Conservation (phyloP, 2,888 invertebrate genomes). For the Tineola bisselliella region DNA sequence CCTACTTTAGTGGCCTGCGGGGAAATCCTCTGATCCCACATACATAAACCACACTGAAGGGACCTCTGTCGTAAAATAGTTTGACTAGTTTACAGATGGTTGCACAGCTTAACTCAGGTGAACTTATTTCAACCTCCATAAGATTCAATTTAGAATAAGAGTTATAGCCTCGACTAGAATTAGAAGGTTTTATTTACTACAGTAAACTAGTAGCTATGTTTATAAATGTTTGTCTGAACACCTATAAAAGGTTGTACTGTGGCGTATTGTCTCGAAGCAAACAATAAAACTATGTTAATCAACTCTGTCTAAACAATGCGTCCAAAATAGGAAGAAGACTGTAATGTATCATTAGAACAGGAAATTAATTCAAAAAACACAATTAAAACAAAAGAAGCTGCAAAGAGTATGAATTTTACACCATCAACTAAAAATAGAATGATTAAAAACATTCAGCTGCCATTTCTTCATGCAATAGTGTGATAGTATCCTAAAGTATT, state of each 20-base stretch:
- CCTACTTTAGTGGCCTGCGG: conserved; percentile 1
- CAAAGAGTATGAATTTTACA: no score
- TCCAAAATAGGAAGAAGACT: no score
- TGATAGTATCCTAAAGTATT: no score
- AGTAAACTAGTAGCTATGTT: not conserved
- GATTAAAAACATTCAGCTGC: no score
- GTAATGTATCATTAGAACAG: no score
- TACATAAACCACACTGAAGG: conserved; percentile 6
- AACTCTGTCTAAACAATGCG: not conserved
- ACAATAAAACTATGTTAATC: not conserved
- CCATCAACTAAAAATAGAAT: no score
- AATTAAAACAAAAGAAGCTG: no score
- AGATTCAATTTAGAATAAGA: not conserved
- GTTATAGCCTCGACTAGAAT: not conserved
- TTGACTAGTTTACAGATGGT: not conserved
- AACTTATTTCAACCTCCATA: not conserved
- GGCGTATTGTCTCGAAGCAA: not conserved
- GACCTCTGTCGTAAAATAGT: conserved; percentile 8
- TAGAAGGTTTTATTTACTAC: not conserved
- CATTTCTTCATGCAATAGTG: no score
- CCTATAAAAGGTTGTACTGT: conserved; percentile 1
- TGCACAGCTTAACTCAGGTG: not conserved
- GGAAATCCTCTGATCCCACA: conserved; percentile 1
- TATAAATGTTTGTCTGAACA: not conserved
- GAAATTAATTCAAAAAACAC: no score